Evolutionary conservation across 2,113 vertebrate species (phyloP).

Genomic region (Thymallus thymallus): DNA sequence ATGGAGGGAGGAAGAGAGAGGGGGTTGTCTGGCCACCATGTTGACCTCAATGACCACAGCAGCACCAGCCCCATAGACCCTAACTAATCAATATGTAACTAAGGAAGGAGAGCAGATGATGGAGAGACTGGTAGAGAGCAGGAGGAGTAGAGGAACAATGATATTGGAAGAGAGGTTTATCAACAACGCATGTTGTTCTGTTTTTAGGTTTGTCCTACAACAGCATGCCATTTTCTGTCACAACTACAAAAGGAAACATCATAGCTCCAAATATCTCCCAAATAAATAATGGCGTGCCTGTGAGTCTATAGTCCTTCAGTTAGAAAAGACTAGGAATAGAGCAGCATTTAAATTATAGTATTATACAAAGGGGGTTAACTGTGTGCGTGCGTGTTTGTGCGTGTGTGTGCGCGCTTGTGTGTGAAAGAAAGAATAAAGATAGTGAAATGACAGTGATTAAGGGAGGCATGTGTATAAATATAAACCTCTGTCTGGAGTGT

Average conservation of each 20-base stretch:
- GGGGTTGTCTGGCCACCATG: slow-evolving; percentile 60
- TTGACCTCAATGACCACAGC: slow-evolving; percentile 68
- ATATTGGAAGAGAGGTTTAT: slow-evolving; percentile 8
- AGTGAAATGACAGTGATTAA: slow-evolving; percentile 9
- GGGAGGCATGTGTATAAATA: slow-evolving; percentile 46
- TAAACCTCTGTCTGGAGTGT: slow-evolving; percentile 63
- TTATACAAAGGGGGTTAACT: slow-evolving; percentile 9
- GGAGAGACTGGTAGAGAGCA: slow-evolving; percentile 37
- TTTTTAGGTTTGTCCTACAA: not conserved
- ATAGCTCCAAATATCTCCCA: not conserved
- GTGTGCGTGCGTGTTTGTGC: slow-evolving; percentile 32
- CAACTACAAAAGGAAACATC: not conserved
- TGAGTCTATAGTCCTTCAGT: not conserved
- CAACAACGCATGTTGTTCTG: not conserved
- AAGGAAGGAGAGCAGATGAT: slow-evolving; percentile 41
- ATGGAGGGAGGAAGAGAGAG: slow-evolving; percentile 14
- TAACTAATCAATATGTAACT: slow-evolving; percentile 62
- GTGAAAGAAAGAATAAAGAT: slow-evolving; percentile 12
- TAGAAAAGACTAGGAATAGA: not conserved
- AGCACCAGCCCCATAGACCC: slow-evolving; percentile 27
- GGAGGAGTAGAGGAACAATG: slow-evolving; percentile 15
- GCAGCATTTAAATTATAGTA: not conserved
- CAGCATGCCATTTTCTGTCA: not conserved
- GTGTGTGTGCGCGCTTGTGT: slow-evolving; percentile 26
- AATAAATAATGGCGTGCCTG: not conserved